Conservation (phyloP, 2,797 vertebrate genomes). For the Borostomias antarcticus region DNA sequence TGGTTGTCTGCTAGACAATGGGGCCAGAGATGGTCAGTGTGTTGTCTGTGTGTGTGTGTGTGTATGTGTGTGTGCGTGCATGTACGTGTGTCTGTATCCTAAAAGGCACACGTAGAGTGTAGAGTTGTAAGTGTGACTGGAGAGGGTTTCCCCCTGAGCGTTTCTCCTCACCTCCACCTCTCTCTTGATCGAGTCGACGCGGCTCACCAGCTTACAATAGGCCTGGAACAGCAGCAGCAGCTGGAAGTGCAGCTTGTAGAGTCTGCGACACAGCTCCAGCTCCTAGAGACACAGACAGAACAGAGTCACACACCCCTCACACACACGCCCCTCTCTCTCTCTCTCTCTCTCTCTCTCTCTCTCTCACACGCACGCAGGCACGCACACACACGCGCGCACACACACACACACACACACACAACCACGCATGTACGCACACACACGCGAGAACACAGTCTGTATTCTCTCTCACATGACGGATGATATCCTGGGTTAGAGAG, state of each 20-base stretch:
- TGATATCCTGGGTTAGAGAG: conserved; percentile 68
- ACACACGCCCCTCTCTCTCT: conserved; percentile 8
- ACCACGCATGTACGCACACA: background rate
- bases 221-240: conserved; percentile 97
- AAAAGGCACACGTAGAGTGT: too few species aligned
- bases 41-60: background rate
- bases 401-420: background rate
- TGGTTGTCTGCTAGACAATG: background rate
- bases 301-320: background rate
- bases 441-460: background rate
- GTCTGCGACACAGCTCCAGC: conserved; percentile 93
- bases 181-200: conserved; percentile 92
- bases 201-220: conserved; percentile 95
- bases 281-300: conserved; percentile 74
- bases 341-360: background rate
- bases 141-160: too few species aligned
- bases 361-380: background rate
- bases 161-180: conserved; percentile 95
- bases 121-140: too few species aligned
- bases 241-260: conserved; percentile 98
- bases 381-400: background rate
- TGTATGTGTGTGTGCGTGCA: conserved; percentile 1
- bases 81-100: conserved; percentile 2
- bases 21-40: too few species aligned
- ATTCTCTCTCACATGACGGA: conserved; percentile 54